Percentiles rank a stretch among this genome's conserved stretches.
phyloP scores from a whole-genome alignment of 2,797 vertebrate genomes.

The Arrhamphus sclerolepis region DNA sequence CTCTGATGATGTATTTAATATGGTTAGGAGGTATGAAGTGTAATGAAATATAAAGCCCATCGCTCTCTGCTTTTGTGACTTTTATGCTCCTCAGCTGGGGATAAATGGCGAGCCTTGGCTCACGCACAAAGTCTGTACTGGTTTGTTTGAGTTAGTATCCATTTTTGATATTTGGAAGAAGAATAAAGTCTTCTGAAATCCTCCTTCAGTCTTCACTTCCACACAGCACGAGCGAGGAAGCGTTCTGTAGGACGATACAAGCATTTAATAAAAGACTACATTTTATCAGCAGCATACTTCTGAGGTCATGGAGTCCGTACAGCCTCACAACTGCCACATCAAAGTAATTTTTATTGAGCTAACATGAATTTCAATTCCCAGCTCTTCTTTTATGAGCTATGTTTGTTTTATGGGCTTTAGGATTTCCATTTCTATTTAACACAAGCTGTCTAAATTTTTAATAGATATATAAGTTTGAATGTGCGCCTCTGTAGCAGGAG shows the following conservation, averaged over 20 bases:
- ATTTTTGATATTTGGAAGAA: constrained; percentile 33
- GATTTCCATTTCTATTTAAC: constrained; percentile 11
- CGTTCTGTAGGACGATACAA: constrained; percentile 19
- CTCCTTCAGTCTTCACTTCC: constrained; percentile 27
- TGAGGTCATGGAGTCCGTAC: neutral
- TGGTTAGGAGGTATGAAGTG: constrained; percentile 31
- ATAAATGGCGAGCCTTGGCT: constrained; percentile 51
- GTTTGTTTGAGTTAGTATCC: constrained; percentile 48
- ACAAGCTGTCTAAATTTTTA: constrained; percentile 15
- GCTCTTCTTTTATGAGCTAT: constrained; percentile 16
- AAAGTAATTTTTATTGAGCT: constrained; percentile 28
- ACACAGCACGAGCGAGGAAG: constrained; percentile 27
- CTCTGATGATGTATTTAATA: constrained; percentile 26
- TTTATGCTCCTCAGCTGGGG: constrained; percentile 48
- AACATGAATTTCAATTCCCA: constrained; percentile 22
- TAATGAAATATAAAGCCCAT: constrained; percentile 42
- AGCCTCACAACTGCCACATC: constrained; percentile 13
- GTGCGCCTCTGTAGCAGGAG: constrained; percentile 15
- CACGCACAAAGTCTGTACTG: constrained; percentile 36
- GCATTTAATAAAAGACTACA: constrained; percentile 34
- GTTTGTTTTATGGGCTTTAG: constrained; percentile 30
- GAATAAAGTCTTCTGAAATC: constrained; percentile 34
- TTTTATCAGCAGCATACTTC: constrained; percentile 21
- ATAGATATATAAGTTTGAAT: constrained; percentile 5
- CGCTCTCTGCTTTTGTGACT: constrained; percentile 34